Evolutionary conservation across 2,888 invertebrate species (phyloP).

Genomic region (Apodemia hepburni): DNA sequence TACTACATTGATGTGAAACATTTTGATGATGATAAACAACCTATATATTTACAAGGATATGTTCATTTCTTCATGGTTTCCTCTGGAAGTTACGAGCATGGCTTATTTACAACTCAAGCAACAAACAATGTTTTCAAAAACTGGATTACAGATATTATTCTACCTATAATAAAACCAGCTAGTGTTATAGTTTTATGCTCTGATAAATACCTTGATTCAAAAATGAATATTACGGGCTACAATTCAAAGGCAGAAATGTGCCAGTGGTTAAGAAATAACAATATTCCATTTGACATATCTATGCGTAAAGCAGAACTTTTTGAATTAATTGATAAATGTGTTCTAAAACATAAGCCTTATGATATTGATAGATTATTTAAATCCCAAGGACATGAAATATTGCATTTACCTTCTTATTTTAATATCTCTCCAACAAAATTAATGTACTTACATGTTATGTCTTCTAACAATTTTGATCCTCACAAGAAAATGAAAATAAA

Average conservation of each 20-base stretch:
- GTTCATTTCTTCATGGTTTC: conserved; percentile 43
- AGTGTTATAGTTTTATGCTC: conserved; percentile 47
- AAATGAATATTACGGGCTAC: conserved; percentile 40
- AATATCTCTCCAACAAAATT: conserved; percentile 43
- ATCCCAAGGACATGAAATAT: conserved; percentile 46
- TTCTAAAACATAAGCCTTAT: conserved; percentile 30
- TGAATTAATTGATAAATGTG: conserved; percentile 41
- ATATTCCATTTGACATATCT: conserved; percentile 42
- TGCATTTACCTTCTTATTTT: conserved; percentile 44
- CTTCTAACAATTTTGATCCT: background rate
- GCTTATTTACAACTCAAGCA: conserved; percentile 40
- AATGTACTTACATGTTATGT: conserved; percentile 41
- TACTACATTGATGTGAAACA: conserved; percentile 48
- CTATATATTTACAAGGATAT: conserved; percentile 27
- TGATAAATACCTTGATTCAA: conserved; percentile 36
- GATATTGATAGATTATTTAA: conserved; percentile 42
- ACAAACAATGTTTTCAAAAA: conserved; percentile 41
- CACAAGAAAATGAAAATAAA: background rate
- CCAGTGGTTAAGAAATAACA: conserved; percentile 42
- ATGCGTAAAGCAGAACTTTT: conserved; percentile 49
- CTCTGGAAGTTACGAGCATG: conserved; percentile 36
- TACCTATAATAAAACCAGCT: conserved; percentile 35
- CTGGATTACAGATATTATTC: conserved; percentile 47
- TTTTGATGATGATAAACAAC: conserved; percentile 33
- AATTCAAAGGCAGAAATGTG: conserved; percentile 47